These are phyloP conservation scores for Linnaemya tessellans DNA, from an alignment of 2,888 invertebrate genomes.

Conservation along the genomic window DNA sequence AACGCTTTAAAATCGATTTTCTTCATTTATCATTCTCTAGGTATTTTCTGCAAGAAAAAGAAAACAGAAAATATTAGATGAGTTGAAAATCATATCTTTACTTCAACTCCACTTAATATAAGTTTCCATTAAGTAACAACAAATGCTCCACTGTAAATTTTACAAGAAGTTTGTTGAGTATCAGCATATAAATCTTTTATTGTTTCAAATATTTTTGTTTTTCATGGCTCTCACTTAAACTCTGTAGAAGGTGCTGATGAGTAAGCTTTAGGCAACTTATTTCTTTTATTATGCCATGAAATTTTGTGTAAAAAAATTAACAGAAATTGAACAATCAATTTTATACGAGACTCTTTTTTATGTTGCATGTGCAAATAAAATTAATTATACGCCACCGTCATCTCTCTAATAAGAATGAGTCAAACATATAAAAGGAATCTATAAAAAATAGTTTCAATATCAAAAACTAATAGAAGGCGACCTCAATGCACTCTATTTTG, in stretches of 20 bases:
- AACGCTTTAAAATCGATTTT: too few relatives aligned
- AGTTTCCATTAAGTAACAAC: background rate
- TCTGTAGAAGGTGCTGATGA: slow-evolving; percentile 63
- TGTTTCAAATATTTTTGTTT: slow-evolving; percentile 1
- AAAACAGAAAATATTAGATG: too few relatives aligned
- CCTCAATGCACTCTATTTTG: background rate
- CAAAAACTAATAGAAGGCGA: background rate
- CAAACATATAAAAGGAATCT: slow-evolving; percentile 27
- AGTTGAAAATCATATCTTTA: too few relatives aligned
- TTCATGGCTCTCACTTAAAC: slow-evolving; percentile 18
- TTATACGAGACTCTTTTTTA: slow-evolving; percentile 53
- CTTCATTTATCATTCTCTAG: too few relatives aligned
- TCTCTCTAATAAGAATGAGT: slow-evolving; percentile 22
- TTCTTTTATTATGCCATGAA: slow-evolving; percentile 20
- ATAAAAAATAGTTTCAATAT: background rate
- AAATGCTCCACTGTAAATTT: slow-evolving; percentile 15
- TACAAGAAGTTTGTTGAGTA: background rate
- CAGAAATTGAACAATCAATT: slow-evolving; percentile 49
- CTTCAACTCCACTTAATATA: background rate
- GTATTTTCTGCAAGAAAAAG: too few relatives aligned
- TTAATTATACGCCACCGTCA: slow-evolving; percentile 78
- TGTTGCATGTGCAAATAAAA: slow-evolving; percentile 80
- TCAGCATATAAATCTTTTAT: slow-evolving; percentile 49
- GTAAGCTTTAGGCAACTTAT: slow-evolving; percentile 46
- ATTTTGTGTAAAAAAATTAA: slow-evolving; percentile 2